Evolutionary conservation across 35 echinoderm and acorn worm genomes (phyloP), one percentile per base, ranked within the genome.

Genomic region (Heliocidaris erythrogramma): DNA sequence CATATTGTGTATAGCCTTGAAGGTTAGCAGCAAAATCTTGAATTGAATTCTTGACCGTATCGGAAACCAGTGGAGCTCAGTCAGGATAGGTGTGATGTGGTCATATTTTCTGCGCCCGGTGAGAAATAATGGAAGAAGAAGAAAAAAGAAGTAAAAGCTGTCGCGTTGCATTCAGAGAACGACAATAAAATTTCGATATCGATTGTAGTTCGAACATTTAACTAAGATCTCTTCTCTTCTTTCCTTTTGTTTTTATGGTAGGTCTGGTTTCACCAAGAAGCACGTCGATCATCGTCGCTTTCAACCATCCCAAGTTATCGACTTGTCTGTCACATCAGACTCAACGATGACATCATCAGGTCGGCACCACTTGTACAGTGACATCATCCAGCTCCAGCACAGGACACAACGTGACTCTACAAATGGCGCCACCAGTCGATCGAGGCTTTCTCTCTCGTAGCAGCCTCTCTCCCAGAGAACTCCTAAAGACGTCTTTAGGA

Each of bases 391-490:
- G 30, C 47, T 88, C 9, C 86, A 88, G 30, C 30, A 35, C 0
- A 89, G 2, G 87, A 47, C 87, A 89, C 24, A 31, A 17, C 87
- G 47, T 89, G 31, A 48, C 12, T 47, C 12, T 11, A 32, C 31
- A 27, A 32, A 89, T 2, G 87, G 31, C 87, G 87, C 87, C 87
- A 89, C 87, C 87, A 89, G 47, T 89, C 87, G 1, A 32, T 32
- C 42, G 87, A 89, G 87, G 42, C 32, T 89, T 89, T 89, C 87
- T 89, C 87, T 89, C 87, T 48, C 87, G 87, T 17, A 89, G 87
- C 87, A 89, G 87, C 32, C 87, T 31, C 31, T 48, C 87, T 32
- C 31, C 87, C n/a, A n/a, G n/a, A n/a, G n/a, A n/a, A n/a, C n/a
- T n/a, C n/a, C n/a, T n/a, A n/a, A n/a, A n/a, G n/a, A n/a, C n/a